These are phyloP conservation scores for Petroica traversi DNA, from an alignment of 2,113 vertebrate genomes.

Conservation along the genomic window DNA sequence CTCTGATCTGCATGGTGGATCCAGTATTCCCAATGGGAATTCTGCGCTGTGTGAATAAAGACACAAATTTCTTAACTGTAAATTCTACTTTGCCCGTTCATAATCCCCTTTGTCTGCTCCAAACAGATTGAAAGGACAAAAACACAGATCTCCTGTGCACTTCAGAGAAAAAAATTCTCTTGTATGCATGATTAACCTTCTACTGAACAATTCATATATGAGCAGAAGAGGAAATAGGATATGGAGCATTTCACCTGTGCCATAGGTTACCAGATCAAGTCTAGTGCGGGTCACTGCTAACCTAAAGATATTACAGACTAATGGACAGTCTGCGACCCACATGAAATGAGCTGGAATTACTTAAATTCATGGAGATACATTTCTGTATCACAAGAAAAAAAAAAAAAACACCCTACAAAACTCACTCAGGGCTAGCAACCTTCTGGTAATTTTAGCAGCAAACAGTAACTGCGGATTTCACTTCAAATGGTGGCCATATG, in stretches of 20 bases:
- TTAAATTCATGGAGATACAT: not conserved
- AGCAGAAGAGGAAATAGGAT: constrained; percentile 24
- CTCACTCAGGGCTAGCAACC: not conserved
- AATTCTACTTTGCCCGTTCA: constrained; percentile 1
- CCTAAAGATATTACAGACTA: constrained; percentile 10
- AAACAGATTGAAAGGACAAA: not conserved
- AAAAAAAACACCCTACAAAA: not conserved
- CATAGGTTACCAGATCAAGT: constrained; percentile 6
- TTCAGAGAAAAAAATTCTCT: not conserved
- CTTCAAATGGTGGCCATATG: constrained; percentile 7
- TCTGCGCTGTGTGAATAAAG: not conserved
- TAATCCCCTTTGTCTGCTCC: not conserved
- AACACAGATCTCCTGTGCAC: not conserved
- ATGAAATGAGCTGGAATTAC: constrained; percentile 9
- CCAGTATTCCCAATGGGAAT: constrained; percentile 10
- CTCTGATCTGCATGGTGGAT: not conserved
- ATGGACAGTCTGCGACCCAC: not conserved
- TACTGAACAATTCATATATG: not conserved
- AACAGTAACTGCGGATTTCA: not conserved
- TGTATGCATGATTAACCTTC: constrained; percentile 31
- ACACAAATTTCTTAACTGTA: constrained; percentile 5
- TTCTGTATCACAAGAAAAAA: not conserved
- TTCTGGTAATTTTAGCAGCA: not conserved
- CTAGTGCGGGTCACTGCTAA: constrained; percentile 1
- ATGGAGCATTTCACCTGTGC: constrained; percentile 44